Evolutionary conservation across 2,113 vertebrate genomes (phyloP).

Genomic region (Sander lucioperca): DNA sequence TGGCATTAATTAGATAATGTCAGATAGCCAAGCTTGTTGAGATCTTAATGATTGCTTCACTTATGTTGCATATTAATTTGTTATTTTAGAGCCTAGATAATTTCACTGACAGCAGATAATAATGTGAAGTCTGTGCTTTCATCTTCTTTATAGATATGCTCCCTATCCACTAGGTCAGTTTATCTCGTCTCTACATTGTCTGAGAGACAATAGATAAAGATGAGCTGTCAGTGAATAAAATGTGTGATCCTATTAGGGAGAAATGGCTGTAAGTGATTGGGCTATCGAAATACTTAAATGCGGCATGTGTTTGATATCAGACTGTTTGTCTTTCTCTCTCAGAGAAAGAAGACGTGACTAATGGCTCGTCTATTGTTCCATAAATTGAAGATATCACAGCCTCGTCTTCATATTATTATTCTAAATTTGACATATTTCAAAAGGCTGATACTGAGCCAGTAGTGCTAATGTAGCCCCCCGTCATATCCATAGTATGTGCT

Average conservation of each 20-base stretch:
- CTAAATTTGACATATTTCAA: conserved; percentile 40
- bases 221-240: conserved; percentile 58
- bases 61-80: conserved; percentile 29
- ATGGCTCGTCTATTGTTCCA: conserved; percentile 24
- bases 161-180: conserved; percentile 32
- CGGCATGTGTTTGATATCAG: conserved; percentile 44
- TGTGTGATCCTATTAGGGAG: conserved; percentile 29
- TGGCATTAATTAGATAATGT: not conserved
- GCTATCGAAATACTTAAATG: conserved; percentile 42
- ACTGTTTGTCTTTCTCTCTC: conserved; percentile 39
- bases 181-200: conserved; percentile 45
- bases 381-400: conserved; percentile 36
- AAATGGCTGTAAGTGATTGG: conserved; percentile 49
- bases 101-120: conserved; percentile 35
- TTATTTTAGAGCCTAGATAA: conserved; percentile 25
- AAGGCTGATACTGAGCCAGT: conserved; percentile 8
- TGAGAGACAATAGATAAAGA: conserved; percentile 59
- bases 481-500: conserved; percentile 11
- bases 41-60: conserved; percentile 5
- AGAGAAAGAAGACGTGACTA: conserved; percentile 34
- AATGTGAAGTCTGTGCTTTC: conserved; percentile 4
- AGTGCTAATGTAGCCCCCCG: conserved; percentile 8
- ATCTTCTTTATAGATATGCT: conserved; percentile 31
- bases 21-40: conserved; percentile 1
- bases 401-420: conserved; percentile 39